phyloP scores from a whole-genome alignment of 1,140 invertebrate genomes.

The Cheumatopsyche charites region DNA sequence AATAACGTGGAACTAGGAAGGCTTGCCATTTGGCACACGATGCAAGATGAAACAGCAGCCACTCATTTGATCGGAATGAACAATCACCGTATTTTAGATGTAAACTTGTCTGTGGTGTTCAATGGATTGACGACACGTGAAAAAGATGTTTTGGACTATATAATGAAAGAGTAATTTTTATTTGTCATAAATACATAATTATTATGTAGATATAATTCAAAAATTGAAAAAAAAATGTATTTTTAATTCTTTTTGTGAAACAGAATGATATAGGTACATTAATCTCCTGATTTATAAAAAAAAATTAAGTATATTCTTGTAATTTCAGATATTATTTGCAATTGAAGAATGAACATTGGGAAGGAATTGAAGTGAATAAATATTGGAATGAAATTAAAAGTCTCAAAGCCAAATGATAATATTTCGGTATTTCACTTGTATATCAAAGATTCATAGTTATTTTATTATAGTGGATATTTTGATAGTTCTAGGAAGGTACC shows the following conservation, averaged over 20 bases:
- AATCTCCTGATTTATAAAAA: no score
- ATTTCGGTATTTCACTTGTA: no score
- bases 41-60: constrained; percentile 63
- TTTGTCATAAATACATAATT: not conserved
- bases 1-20: constrained; percentile 70
- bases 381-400: constrained; percentile 34
- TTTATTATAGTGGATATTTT: no score
- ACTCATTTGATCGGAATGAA: constrained; percentile 76
- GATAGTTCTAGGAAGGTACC: no score
- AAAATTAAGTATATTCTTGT: not conserved
- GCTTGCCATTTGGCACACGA: constrained; percentile 71
- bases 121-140: constrained; percentile 69
- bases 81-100: constrained; percentile 64
- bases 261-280: no score
- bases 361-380: constrained; percentile 36
- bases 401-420: no score
- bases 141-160: constrained; percentile 65
- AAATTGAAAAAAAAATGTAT: not conserved
- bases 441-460: no score
- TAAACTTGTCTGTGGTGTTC: constrained; percentile 65
- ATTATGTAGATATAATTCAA: not conserved
- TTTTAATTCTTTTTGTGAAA: no score
- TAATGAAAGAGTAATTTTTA: constrained; percentile 50
- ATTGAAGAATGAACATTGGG: constrained; percentile 36
- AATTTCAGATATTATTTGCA: constrained; percentile 35